Conservation (phyloP, 2,888 invertebrate species). For the Stenurella melanura region DNA sequence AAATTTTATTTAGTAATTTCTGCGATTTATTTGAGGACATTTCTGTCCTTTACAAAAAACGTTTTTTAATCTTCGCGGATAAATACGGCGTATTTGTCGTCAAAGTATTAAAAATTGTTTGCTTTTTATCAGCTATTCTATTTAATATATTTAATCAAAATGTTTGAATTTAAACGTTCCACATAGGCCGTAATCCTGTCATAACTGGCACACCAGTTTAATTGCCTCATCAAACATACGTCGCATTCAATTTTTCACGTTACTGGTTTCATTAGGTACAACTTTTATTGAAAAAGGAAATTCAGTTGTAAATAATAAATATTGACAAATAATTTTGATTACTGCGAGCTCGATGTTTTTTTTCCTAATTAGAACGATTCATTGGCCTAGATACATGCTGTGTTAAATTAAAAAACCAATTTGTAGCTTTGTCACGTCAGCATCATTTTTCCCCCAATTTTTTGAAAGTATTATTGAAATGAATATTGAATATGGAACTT, state of each 20-base stretch:
- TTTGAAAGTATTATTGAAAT: too few relatives aligned
- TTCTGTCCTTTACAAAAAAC: too few relatives aligned
- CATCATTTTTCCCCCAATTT: too few relatives aligned
- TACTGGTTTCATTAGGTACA: neutral
- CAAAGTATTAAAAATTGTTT: too few relatives aligned
- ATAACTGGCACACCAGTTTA: neutral
- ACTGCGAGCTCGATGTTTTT: neutral
- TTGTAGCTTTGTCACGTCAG: too few relatives aligned
- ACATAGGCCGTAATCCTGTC: neutral
- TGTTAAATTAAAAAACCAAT: too few relatives aligned
- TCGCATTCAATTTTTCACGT: constrained; percentile 3
- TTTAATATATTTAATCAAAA: neutral
- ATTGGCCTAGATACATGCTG: neutral
- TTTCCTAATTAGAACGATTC: neutral
- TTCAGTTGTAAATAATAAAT: neutral
- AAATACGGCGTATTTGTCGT: too few relatives aligned
- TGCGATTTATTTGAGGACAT: too few relatives aligned
- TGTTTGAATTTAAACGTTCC: neutral
- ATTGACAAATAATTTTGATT: neutral
- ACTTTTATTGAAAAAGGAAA: neutral
- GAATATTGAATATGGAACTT: too few relatives aligned
- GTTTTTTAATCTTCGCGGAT: too few relatives aligned
- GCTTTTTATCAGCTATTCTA: neutral
- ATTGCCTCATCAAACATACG: neutral
- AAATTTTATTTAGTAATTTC: too few relatives aligned